Evolutionary conservation across 2,888 invertebrate genomes (phyloP).

Genomic region (Drosophila quinaria): DNA sequence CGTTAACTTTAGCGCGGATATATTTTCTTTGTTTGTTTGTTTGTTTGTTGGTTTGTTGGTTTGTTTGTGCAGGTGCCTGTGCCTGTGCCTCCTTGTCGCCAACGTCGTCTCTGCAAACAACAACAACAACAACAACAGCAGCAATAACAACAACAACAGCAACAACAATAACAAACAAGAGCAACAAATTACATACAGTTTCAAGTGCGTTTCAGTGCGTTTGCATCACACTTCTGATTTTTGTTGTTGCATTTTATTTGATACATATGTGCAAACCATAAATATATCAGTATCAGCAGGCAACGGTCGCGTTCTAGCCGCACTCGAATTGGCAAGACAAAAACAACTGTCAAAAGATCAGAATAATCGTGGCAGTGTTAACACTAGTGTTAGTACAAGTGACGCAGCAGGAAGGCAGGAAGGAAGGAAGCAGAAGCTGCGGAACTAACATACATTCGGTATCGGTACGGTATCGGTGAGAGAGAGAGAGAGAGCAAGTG

Average conservation of each 20-base stretch:
- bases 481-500: neutral
- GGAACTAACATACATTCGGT: too few species aligned
- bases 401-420: neutral
- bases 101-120: conserved; percentile 44
- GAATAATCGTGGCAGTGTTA: neutral
- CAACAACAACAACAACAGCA: conserved; percentile 13
- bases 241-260: conserved; percentile 27
- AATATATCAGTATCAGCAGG: neutral
- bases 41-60: conserved; percentile 52
- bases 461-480: too few species aligned
- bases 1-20: conserved; percentile 84
- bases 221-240: conserved; percentile 14
- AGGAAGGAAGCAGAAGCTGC: too few species aligned
- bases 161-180: conserved; percentile 5
- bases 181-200: conserved; percentile 16
- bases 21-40: conserved; percentile 61
- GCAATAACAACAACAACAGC: neutral
- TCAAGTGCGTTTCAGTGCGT: conserved; percentile 42
- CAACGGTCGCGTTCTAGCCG: neutral
- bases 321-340: neutral
- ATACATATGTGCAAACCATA: conserved; percentile 12
- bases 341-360: neutral
- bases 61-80: conserved; percentile 41
- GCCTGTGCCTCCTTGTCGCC: conserved; percentile 64
- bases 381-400: conserved; percentile 17